Base-by-base conservation (phyloP, 2,888 invertebrate genomes). In the Eristalis intricaria region DNA sequence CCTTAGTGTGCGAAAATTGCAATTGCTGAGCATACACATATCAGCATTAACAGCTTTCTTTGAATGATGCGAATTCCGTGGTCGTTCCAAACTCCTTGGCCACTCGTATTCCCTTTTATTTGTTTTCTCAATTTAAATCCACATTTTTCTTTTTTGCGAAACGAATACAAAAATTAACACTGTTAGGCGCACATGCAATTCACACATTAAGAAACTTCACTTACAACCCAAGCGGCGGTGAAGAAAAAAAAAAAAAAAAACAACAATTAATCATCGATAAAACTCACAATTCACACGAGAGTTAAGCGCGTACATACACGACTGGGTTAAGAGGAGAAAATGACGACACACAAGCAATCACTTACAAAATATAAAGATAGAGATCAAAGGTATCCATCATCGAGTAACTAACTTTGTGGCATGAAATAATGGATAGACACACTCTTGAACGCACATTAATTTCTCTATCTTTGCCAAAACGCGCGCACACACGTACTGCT, bases 171-270 rank as follows among this genome's bases (percentile, higher is more conserved):
- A 80, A 3, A 19, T 50, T 50, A 19, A n/a, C 74, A 78, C 79
- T 70, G 35, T 79, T 70, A 43, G n/a, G n/a, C n/a, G n/a, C 50
- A 66, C 84, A 79, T 79, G 74, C 74, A 74, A 70, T 65, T 40
- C 65, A 69, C 64, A 65, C 73, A 78, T 61, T 22, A 19, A 19
- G 3, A 7, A 65, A 35, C 19, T 61, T 63, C 74, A 65, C 11
- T 32, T 69, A 22, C 22, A 23, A 65, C 38, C 32, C 29, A 40
- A 11, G n/a, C 2, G 10, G n/a, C n/a, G n/a, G 43, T n/a, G 32
- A 63, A 40, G 19, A 35, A 50, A 66, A 43, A 63, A 19, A 11
- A 35, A 38, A 66, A 32, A n/a, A n/a, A n/a, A n/a, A n/a, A n/a
- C n/a, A n/a, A 32, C 13, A 73, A 83, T 35, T 64, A 56, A 69